Percentiles rank a stretch among this genome's conserved stretches.
Evolutionary conservation across 2,888 invertebrate genomes (phyloP).

Genomic region (Dryadula phaetusa): DNA sequence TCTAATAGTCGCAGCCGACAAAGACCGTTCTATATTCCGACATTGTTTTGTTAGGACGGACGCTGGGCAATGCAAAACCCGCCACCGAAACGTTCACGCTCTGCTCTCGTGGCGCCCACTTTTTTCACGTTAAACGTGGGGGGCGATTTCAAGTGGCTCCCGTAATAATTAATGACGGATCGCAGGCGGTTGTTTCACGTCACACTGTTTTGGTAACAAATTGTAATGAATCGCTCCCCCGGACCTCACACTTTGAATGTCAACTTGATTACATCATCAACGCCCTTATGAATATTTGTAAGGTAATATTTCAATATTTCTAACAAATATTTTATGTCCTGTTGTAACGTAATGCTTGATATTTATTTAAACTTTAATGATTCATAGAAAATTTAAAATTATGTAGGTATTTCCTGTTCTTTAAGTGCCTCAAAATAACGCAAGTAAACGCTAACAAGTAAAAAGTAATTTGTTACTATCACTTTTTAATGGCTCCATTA

Average conservation of each 20-base stretch:
- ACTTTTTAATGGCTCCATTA: slow-evolving; percentile 79
- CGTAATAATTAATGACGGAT: slow-evolving; percentile 76
- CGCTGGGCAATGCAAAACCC: slow-evolving; percentile 71
- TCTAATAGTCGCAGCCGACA: slow-evolving; percentile 76
- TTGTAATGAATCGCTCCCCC: slow-evolving; percentile 72
- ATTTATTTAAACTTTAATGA: neutral
- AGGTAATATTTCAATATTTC: slow-evolving; percentile 6
- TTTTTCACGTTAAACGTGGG: slow-evolving; percentile 70
- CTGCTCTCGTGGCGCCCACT: slow-evolving; percentile 58
- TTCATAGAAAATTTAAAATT: slow-evolving; percentile 20
- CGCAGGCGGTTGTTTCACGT: slow-evolving; percentile 72
- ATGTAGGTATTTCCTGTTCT: slow-evolving; percentile 39
- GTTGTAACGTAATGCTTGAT: neutral
- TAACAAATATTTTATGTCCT: neutral
- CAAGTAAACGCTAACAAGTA: slow-evolving; percentile 38
- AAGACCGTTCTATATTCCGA: slow-evolving; percentile 58
- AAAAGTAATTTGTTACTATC: slow-evolving; percentile 74
- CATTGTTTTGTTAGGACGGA: slow-evolving; percentile 75
- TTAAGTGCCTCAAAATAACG: slow-evolving; percentile 30
- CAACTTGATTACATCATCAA: slow-evolving; percentile 69
- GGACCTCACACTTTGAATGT: slow-evolving; percentile 78
- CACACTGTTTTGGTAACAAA: slow-evolving; percentile 80
- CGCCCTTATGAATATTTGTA: slow-evolving; percentile 25
- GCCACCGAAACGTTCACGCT: slow-evolving; percentile 49
- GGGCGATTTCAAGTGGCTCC: slow-evolving; percentile 73